Evolutionary conservation across 23 tunicate genomes (phyloP).

Genomic region (Styela clava): DNA sequence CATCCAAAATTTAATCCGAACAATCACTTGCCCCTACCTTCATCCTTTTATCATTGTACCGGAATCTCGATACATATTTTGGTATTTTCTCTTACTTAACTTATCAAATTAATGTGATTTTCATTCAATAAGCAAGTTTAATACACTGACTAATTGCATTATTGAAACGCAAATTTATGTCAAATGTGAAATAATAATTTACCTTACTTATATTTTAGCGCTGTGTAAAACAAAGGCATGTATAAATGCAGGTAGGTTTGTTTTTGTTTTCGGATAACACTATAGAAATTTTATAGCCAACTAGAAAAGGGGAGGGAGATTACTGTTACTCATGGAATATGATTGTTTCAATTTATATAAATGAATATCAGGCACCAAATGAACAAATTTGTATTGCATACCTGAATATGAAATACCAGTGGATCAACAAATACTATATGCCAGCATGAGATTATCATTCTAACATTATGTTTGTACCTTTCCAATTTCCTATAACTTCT

Average conservation of each 20-base stretch:
- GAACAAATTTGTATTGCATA: background rate
- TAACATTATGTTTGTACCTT: background rate
- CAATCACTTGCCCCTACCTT: too few relatives aligned
- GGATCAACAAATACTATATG: too few relatives aligned
- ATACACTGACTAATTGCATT: too few relatives aligned
- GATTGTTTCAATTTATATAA: background rate
- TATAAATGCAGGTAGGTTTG: background rate
- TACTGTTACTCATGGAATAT: background rate
- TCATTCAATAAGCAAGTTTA: background rate
- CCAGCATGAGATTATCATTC: background rate
- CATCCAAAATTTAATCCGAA: too few relatives aligned
- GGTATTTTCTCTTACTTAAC: background rate
- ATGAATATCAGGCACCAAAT: background rate
- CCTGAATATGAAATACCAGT: too few relatives aligned
- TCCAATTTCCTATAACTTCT: background rate
- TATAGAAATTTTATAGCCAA: too few relatives aligned
- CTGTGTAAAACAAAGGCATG: background rate
- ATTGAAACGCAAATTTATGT: background rate
- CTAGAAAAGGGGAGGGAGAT: too few relatives aligned
- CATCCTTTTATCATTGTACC: too few relatives aligned
- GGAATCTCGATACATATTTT: too few relatives aligned
- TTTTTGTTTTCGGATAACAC: too few relatives aligned
- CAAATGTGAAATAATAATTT: background rate
- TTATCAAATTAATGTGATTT: background rate
- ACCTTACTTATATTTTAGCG: background rate